Percentiles rank a stretch among this genome's conserved stretches.
phyloP scores from a whole-genome alignment of 1,140 invertebrate species.

The Microplitis mediator region DNA sequence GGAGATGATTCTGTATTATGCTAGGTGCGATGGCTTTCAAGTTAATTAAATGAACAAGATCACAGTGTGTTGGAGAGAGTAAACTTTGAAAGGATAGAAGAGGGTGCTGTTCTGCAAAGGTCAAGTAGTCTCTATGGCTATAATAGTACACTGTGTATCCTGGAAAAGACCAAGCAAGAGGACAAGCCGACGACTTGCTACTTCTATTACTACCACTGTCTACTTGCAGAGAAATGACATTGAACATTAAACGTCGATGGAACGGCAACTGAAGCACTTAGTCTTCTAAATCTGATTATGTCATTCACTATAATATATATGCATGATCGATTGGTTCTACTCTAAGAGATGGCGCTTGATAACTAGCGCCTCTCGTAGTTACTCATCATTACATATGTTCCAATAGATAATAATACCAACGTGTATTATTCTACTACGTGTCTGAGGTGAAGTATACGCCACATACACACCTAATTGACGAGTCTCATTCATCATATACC shows the following conservation, averaged over 20 bases:
- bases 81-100: background rate
- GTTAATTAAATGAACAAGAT: slow-evolving; percentile 5
- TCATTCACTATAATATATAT: background rate
- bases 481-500: no score
- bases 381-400: no score
- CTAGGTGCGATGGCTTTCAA: background rate
- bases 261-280: background rate
- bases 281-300: background rate
- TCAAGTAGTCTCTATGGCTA: no score
- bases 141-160: background rate
- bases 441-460: no score
- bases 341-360: background rate
- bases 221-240: background rate
- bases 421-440: no score
- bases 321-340: background rate
- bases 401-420: no score
- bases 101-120: background rate
- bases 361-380: background rate
- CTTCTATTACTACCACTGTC: no score
- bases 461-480: no score
- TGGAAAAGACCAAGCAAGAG: background rate
- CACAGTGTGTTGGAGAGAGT: background rate
- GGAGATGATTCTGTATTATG: background rate
- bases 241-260: background rate
- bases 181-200: background rate